Base-by-base conservation (phyloP, 2,113 vertebrate genomes). In the Meriones unguiculatus region DNA sequence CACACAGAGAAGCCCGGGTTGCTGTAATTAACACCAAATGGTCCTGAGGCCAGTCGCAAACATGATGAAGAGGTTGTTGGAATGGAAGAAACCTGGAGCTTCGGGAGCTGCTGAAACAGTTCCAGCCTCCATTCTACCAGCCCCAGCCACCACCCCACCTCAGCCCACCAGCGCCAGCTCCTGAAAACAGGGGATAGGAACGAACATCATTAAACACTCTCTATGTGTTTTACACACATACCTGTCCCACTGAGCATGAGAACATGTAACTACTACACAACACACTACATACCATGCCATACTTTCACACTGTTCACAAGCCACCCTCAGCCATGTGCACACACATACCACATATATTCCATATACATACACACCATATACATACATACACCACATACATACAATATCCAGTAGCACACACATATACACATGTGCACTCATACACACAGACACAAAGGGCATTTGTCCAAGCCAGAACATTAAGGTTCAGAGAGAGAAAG, bases 11-110 rank as follows among this genome's bases (percentile, higher is more conserved):
- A 97, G 97, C 97, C 98, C 96, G 90, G 96, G 85, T 94, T 97
- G 50, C 96, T 84, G 41, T 98, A 98, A 98, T 98, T 98, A 98
- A 98, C 97, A 98, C 97, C 98, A 98, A 98, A 98, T 98, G 98
- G 97, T 96, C 94, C 97, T 0, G 59, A 91, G 78, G 76, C 97
- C 96, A 52, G 97, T 95, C 93, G 87, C 91, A 97, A 93, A 90
- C 91, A 97, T 84, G 95, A 96, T 94, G 97, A 95, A 97, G 97
- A 90, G 93, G 92, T 95, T 97, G 94, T 94, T 96, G 90, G 87
- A 67, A 93, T 35, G 82, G 85, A 95, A 95, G 95, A 96, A 88
- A 80, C 72, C 97, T 80, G 50, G 69, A 90, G 38, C 38, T 95
- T 87, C 73, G 57, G 90, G 93, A 97, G 91, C 90, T 91, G 90